Evolutionary conservation across 1,140 invertebrate genomes (phyloP), one percentile per base, ranked within the genome.

Genomic region (Bombus superbus): DNA sequence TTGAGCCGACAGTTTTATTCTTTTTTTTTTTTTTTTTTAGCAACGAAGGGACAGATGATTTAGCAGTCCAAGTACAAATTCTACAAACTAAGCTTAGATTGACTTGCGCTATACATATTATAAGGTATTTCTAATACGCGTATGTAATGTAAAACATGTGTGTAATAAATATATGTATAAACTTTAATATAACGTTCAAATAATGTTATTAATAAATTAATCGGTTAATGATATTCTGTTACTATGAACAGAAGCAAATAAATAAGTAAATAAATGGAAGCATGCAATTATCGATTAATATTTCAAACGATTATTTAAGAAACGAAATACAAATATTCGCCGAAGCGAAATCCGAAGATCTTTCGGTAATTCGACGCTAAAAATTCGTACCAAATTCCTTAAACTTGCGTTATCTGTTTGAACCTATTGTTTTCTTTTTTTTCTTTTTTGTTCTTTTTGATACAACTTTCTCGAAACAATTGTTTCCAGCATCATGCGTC

Each of bases 231-330:
- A 71, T 3, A 38, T 38, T 53, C 47, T 28, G 32, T 25, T 11
- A 10, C 18, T 9, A 53, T 53, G 18, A 68, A 38, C 15, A 18
- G 22, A 40, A 40, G 15, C 1, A 40, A 72, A 72, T 44, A 72
- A 72, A 72, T 42, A 42, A 72, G 64, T 80, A 71, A 86, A 88
- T 83, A 87, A 73, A 80, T 78, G 72, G 69, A 59, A 35, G 11
- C 71, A 38, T 82, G 15, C n/a, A 38, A 13, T 40, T 80, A 57
- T 57, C 15, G 32, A 40, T 74, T 82, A 64, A 74, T 59, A 57
- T 28, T n/a, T 18, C 13, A 18, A 35, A 28, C 15, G 28, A 72
- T n/a, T 42, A 15, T 72, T 42, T 18, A 44, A n/a, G 25, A 71
- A 71, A 38, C 38, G 6, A 22, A 53, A 22, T 53, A 0, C 18